A percentile compares a stretch with the other conserved stretches of the same genome.
phyloP scores from a whole-genome alignment of 1,140 invertebrate genomes.

The Trachymyrmex cornetzi region DNA sequence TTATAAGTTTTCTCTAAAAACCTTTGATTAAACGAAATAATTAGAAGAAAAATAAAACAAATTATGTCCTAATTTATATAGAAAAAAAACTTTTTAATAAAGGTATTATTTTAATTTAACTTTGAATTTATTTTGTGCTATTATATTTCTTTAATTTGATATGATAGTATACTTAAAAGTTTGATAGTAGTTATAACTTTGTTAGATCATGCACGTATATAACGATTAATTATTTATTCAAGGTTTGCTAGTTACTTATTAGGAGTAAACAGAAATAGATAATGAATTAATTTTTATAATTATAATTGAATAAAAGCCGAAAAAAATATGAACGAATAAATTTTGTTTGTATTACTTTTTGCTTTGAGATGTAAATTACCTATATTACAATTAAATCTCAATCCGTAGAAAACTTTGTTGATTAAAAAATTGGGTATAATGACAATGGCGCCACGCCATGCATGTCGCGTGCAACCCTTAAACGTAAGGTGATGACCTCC shows the following conservation, averaged over 20 bases:
- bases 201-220: background rate
- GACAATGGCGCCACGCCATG: background rate
- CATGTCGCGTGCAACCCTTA: slow-evolving; percentile 7
- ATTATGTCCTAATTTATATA: background rate
- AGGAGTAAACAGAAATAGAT: background rate
- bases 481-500: slow-evolving; percentile 42
- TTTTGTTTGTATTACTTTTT: background rate
- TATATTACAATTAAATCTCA: background rate
- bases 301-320: background rate
- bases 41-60: background rate
- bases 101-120: background rate
- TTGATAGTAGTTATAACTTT: too few relatives aligned
- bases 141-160: background rate
- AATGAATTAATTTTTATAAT: background rate
- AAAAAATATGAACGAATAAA: background rate
- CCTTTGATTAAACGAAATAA: background rate
- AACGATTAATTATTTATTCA: background rate
- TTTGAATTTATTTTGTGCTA: background rate
- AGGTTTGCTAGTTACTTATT: background rate
- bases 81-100: background rate
- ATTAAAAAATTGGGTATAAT: slow-evolving; percentile 22
- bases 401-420: background rate
- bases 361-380: background rate
- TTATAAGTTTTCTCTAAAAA: background rate
- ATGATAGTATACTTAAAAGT: background rate